These are phyloP conservation scores for Diglossa brunneiventris DNA, from an alignment of 2,113 vertebrate species.

Conservation along the genomic window DNA sequence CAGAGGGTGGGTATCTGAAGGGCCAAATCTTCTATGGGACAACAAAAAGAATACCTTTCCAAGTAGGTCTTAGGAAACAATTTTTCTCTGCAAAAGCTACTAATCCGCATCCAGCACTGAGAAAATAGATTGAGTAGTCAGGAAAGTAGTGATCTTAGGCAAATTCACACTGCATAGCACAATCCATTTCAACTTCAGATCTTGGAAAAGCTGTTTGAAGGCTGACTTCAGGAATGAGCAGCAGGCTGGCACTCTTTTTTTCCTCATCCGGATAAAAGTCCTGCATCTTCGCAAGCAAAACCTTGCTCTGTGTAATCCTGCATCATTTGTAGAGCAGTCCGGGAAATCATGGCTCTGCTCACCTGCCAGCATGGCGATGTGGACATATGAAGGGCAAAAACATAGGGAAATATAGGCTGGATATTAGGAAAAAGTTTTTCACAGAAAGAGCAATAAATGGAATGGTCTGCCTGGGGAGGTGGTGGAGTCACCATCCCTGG, in stretches of 20 bases:
- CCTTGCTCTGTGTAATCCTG: background rate
- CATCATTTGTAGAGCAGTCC: background rate
- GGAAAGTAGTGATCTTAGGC: background rate
- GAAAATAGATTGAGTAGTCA: background rate
- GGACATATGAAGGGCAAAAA: background rate
- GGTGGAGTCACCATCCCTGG: background rate
- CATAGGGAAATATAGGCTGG: background rate
- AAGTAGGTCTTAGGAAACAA: background rate
- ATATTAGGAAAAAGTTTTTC: background rate
- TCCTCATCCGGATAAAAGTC: background rate
- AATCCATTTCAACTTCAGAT: background rate
- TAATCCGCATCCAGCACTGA: rapidly evolving
- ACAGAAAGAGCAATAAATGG: background rate
- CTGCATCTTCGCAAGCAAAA: background rate
- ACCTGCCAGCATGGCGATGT: background rate
- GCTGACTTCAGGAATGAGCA: background rate
- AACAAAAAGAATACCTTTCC: background rate
- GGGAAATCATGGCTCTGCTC: background rate
- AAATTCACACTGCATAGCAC: background rate
- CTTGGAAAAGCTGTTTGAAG: background rate
- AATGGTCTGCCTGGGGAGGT: background rate
- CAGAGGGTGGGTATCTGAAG: background rate
- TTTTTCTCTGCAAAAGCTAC: background rate
- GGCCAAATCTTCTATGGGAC: background rate
- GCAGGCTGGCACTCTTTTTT: background rate